Percentiles rank a stretch among this genome's conserved stretches.
These are phyloP conservation scores for Cybosia mesomella DNA, from an alignment of 2,888 invertebrate species.

Conservation along the genomic window DNA sequence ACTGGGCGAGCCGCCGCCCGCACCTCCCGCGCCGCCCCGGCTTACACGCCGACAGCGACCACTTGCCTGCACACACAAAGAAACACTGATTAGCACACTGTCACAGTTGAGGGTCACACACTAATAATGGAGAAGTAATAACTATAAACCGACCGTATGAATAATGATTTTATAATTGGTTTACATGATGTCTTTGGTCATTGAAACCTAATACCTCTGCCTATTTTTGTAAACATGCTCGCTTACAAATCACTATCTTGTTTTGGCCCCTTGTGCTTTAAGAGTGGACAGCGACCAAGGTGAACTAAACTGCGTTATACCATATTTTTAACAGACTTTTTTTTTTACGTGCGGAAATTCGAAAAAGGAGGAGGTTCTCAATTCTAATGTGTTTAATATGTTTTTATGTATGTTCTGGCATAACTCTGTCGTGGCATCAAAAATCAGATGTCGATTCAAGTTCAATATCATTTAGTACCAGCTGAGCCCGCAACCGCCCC, in stretches of 20 bases:
- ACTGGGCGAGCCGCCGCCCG: slow-evolving; percentile 76
- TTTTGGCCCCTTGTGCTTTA: neutral
- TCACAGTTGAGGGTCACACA: slow-evolving; percentile 5
- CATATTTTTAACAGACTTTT: no score
- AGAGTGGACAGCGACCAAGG: no score
- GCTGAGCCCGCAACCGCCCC: no score
- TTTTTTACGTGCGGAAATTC: no score
- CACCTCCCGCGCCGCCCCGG: slow-evolving; percentile 69
- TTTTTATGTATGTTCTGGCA: no score
- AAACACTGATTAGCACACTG: slow-evolving; percentile 11
- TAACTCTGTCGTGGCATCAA: no score
- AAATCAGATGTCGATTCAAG: no score
- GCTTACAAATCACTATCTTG: neutral
- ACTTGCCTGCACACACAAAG: slow-evolving; percentile 55
- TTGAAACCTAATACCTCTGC: neutral
- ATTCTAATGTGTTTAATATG: no score
- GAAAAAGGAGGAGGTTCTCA: no score
- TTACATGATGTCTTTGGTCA: neutral
- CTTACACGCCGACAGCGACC: slow-evolving; percentile 74
- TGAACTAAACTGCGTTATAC: no score
- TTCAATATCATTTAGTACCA: no score
- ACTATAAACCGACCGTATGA: slow-evolving; percentile 5
- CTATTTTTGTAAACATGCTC: neutral
- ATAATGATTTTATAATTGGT: slow-evolving; percentile 20
- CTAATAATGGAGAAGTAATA: slow-evolving; percentile 6